phyloP scores from a whole-genome alignment of 2,113 vertebrate genomes.

The Channa argus region DNA sequence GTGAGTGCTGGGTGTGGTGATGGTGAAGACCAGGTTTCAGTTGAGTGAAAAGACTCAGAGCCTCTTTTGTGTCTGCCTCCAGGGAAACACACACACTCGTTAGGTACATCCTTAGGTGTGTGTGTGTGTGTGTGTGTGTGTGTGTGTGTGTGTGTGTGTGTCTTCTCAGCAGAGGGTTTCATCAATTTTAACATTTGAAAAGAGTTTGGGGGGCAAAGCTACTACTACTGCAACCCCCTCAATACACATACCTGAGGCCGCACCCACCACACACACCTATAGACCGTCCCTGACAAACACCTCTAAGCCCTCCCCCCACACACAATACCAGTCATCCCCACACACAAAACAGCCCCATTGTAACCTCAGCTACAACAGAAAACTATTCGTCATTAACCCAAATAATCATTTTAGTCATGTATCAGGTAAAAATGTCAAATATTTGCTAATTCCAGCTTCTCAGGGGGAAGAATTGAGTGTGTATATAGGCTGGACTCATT shows the following conservation, averaged over 20 bases:
- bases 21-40: constrained; percentile 68
- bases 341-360: not conserved
- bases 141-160: constrained; percentile 16
- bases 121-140: constrained; percentile 1
- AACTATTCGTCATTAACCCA: not conserved
- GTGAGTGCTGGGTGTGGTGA: constrained; percentile 53
- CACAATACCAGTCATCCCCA: not conserved
- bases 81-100: constrained; percentile 44
- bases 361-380: too few relatives aligned
- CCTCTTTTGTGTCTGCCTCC: constrained; percentile 54
- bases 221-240: constrained; percentile 22
- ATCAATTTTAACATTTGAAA: constrained; percentile 59
- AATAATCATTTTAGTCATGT: not conserved
- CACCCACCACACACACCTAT: constrained; percentile 10
- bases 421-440: too few relatives aligned
- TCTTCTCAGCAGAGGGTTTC: constrained; percentile 46
- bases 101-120: not conserved
- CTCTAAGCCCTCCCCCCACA: not conserved
- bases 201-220: constrained; percentile 49
- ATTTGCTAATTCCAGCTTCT: too few relatives aligned
- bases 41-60: constrained; percentile 62
- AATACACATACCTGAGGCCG: constrained; percentile 41
- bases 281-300: constrained; percentile 3
- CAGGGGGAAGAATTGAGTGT: not conserved
- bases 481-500: not conserved